Base-by-base conservation (phyloP, 2,797 vertebrate genomes). In the Smutsia gigantea region DNA sequence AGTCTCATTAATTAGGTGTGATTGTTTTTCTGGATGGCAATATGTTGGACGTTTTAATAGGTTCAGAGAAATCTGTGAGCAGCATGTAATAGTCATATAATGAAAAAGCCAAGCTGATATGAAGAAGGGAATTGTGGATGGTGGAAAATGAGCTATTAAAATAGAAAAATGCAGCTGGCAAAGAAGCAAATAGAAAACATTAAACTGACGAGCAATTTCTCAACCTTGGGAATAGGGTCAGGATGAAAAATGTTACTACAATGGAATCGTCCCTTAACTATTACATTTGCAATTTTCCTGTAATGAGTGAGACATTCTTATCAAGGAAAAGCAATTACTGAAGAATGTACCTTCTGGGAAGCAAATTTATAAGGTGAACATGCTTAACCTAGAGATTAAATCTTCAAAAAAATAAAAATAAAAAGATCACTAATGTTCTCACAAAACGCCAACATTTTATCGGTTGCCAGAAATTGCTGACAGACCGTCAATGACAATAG, bases 11-110 rank as follows among this genome's bases (percentile, higher is more conserved):
- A 98, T 92, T 95, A 74, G 46, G 69, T 96, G 55, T 85, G 79
- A 95, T 96, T 97, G 96, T 97, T 97, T 98, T 96, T 90, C 88
- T 95, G 49, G 86, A 95, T 97, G 88, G 91, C 55, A 96, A 66
- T 90, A 97, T 75, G 75, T 87, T 96, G 57, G 57, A 61, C n/a
- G 68, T 77, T 86, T 75, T 92, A 77, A 91, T 97, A 96, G 53
- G 29, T 97, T 98, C 86, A 98, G 95, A 87, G 78, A 84, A 95
- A 90, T 87, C 83, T 97, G 77, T 97, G 93, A 90, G 49, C 69
- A 81, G 53, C 11, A 10, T 82, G 27, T 84, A 97, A 90, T 79
- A 94, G 84, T 71, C 63, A 53, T 8, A 17, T 71, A 91, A 78
- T 59, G 63, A 75, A 97, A 87, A 84, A 94, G 53, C 90, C 94